Evolutionary conservation across 1,140 invertebrate species (phyloP).

Genomic region (Eupeodes corollae): DNA sequence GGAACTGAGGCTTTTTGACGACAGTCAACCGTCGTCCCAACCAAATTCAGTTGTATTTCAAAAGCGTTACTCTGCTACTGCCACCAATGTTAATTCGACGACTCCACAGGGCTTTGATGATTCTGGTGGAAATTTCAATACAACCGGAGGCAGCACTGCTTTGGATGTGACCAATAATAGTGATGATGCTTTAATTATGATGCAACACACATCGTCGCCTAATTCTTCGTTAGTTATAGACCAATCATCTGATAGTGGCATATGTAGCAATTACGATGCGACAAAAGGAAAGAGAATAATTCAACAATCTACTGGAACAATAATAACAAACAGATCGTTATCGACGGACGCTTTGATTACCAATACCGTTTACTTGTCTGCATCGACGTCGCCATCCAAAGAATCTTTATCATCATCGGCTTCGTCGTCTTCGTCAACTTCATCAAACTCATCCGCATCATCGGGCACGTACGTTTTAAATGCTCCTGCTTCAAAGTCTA

Average conservation of each 20-base stretch:
- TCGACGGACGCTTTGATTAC: constrained; percentile 3
- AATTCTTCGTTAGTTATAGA: constrained; percentile 16
- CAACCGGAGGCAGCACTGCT: constrained; percentile 9
- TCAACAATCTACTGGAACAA: constrained; percentile 5
- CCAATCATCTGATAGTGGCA: constrained; percentile 28
- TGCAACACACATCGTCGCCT: constrained; percentile 21
- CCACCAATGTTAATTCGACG: not conserved
- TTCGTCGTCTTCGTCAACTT: not conserved
- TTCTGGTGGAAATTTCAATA: constrained; percentile 21
- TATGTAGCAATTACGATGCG: constrained; percentile 10
- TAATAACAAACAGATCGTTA: not conserved
- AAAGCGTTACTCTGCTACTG: not conserved
- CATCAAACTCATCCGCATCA: not conserved
- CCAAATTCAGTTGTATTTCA: not conserved
- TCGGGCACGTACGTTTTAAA: not conserved
- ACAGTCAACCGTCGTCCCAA: constrained; percentile 1
- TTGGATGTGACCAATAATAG: not conserved
- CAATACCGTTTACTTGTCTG: constrained; percentile 15
- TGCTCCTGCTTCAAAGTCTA: too few relatives aligned
- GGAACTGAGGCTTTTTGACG: constrained; percentile 29
- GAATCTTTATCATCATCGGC: not conserved
- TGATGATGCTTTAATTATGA: constrained; percentile 22
- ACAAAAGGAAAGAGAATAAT: not conserved
- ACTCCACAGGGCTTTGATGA: constrained; percentile 18
- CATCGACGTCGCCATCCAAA: not conserved